Conservation (phyloP, 2,888 invertebrate species). For the Sericinus montela region DNA sequence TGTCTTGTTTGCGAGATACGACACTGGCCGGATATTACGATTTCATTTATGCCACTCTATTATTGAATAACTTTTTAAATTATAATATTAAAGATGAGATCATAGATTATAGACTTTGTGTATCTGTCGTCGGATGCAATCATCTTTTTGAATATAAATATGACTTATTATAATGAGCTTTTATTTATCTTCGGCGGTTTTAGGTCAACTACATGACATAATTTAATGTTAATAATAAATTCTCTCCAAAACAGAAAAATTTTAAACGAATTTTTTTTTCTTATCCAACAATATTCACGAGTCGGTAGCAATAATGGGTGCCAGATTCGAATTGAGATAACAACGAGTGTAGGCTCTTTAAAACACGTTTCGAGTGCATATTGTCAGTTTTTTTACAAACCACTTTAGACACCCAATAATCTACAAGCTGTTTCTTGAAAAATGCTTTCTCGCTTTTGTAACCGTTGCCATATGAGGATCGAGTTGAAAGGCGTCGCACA, state of each 20-base stretch:
- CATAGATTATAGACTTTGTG: too few species aligned
- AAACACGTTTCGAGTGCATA: constrained; percentile 9
- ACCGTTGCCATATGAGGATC: constrained; percentile 1
- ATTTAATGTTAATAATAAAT: too few species aligned
- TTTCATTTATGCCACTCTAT: not conserved
- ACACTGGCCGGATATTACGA: constrained; percentile 9
- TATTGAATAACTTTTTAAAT: not conserved
- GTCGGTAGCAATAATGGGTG: constrained; percentile 1
- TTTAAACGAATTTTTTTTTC: too few species aligned
- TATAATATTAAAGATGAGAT: too few species aligned
- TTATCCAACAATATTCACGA: not conserved
- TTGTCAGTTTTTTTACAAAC: constrained; percentile 7
- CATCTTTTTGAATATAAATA: too few species aligned
- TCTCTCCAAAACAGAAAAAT: too few species aligned
- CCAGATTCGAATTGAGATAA: constrained; percentile 10
- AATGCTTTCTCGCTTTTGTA: constrained; percentile 13
- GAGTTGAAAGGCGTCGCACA: constrained; percentile 14
- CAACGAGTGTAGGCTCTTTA: constrained; percentile 8
- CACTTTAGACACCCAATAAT: constrained; percentile 15
- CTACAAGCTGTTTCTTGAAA: constrained; percentile 10
- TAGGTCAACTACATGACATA: too few species aligned
- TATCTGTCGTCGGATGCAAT: too few species aligned
- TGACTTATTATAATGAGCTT: too few species aligned
- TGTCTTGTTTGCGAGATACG: constrained; percentile 24
- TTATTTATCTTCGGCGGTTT: too few species aligned